A percentile compares a stretch with the other conserved stretches of the same genome.
phyloP scores from a whole-genome alignment of 2,113 vertebrate genomes.

The Notechis scutatus region DNA sequence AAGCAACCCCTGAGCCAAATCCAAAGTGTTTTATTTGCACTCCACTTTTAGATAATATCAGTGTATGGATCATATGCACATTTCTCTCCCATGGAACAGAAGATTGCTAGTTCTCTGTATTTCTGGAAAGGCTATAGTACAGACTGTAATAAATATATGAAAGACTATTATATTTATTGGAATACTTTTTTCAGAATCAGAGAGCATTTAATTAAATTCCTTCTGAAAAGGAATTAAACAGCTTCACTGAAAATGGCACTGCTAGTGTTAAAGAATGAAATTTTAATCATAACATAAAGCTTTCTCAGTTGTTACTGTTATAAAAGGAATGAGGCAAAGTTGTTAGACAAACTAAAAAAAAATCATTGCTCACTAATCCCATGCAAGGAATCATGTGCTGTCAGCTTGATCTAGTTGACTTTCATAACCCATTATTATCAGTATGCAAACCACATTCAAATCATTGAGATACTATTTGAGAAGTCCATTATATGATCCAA shows the following conservation, averaged over 20 bases:
- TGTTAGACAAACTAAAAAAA: conserved; percentile 13
- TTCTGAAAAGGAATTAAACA: conserved; percentile 55
- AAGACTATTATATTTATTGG: conserved; percentile 25
- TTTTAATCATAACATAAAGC: background rate
- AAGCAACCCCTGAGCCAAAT: background rate
- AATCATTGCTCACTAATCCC: background rate
- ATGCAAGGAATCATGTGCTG: background rate
- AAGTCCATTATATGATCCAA: background rate
- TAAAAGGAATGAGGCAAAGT: conserved; percentile 22
- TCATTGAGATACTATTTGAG: background rate
- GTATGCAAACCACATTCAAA: background rate
- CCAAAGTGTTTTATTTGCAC: background rate
- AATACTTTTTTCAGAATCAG: conserved; percentile 35
- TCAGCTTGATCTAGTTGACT: background rate
- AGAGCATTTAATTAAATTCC: conserved; percentile 55
- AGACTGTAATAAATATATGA: background rate
- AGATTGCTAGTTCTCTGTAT: conserved; percentile 3
- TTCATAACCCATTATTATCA: background rate
- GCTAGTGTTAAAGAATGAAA: background rate
- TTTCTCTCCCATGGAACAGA: background rate
- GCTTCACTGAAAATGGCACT: conserved; percentile 39
- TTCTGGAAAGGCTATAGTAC: background rate
- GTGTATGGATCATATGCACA: background rate
- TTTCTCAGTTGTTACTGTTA: conserved; percentile 1
- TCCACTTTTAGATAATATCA: background rate